These are phyloP conservation scores for Parnassius smintheus DNA, from an alignment of 2,888 invertebrate species.

Conservation along the genomic window DNA sequence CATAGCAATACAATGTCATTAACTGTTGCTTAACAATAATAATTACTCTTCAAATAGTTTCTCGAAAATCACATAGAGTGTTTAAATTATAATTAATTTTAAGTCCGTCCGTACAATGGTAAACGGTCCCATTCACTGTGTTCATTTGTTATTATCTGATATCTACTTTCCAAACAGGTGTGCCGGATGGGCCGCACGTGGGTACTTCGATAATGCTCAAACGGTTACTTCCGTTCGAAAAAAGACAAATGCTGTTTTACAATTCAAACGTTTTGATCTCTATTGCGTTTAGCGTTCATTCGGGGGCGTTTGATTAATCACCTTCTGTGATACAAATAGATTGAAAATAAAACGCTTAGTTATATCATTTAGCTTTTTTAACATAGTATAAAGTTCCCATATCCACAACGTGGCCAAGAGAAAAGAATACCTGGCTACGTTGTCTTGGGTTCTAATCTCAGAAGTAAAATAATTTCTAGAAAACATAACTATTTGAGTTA, in stretches of 20 bases:
- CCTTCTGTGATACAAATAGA: neutral
- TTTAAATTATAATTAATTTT: neutral
- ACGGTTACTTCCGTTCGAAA: conserved; percentile 38
- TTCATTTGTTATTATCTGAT: conserved; percentile 34
- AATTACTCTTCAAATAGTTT: too few relatives aligned
- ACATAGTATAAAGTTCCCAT: neutral
- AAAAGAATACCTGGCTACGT: too few relatives aligned
- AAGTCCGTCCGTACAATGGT: conserved; percentile 8
- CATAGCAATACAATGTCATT: too few relatives aligned
- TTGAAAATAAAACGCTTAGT: neutral
- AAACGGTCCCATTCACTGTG: conserved; percentile 31
- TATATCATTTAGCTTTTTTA: neutral
- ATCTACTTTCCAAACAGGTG: conserved; percentile 41
- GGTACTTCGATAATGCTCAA: conserved; percentile 35
- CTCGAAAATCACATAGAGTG: neutral
- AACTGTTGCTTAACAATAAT: too few relatives aligned
- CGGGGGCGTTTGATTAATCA: conserved; percentile 13
- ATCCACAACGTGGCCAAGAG: too few relatives aligned
- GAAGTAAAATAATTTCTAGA: too few relatives aligned
- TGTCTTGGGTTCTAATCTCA: too few relatives aligned
- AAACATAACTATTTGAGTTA: too few relatives aligned
- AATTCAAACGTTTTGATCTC: conserved; percentile 13
- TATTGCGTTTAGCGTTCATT: conserved; percentile 8
- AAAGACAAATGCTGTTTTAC: conserved; percentile 13
- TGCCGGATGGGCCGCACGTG: conserved; percentile 40